Percentiles rank a stretch among this genome's conserved stretches.
These are phyloP conservation scores for Cranoglanis bouderius DNA, from an alignment of 2,113 vertebrate genomes.

Conservation along the genomic window DNA sequence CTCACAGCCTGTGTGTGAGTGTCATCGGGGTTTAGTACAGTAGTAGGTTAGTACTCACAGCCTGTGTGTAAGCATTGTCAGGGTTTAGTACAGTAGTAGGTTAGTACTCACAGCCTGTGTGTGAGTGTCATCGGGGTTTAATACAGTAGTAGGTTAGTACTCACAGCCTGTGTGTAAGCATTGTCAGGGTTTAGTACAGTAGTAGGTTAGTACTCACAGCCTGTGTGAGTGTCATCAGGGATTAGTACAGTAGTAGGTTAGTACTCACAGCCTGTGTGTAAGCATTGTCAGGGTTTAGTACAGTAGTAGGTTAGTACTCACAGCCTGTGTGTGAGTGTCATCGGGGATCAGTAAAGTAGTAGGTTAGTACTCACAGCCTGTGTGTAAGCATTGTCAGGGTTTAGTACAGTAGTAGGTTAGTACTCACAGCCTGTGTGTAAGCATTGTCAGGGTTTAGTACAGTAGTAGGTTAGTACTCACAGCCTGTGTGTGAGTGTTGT, in stretches of 20 bases:
- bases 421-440: background rate
- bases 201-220: background rate
- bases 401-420: background rate
- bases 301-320: background rate
- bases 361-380: too few relatives aligned
- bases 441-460: background rate
- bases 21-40: background rate
- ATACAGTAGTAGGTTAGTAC: background rate
- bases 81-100: background rate
- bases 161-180: background rate
- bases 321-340: background rate
- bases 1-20: too few relatives aligned
- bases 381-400: background rate
- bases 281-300: background rate
- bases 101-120: background rate
- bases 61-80: too few relatives aligned
- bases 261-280: background rate
- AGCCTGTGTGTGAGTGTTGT: background rate
- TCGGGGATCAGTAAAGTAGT: background rate
- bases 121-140: background rate
- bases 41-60: too few relatives aligned
- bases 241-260: background rate
- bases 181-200: background rate
- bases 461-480: background rate
- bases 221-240: background rate